phyloP scores from a whole-genome alignment of 1,140 invertebrate genomes.

The Danaus melanippus region DNA sequence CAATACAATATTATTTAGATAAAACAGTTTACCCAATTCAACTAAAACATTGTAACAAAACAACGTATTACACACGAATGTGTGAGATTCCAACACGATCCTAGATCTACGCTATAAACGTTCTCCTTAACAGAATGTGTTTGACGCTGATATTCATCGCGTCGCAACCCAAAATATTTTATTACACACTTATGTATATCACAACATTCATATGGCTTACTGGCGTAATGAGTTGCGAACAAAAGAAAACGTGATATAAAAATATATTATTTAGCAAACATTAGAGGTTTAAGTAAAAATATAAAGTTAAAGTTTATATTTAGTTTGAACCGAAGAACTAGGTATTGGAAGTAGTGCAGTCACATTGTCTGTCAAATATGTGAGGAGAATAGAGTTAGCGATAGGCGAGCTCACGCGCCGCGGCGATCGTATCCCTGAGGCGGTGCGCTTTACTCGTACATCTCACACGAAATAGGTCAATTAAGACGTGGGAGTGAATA shows the following conservation, averaged over 20 bases:
- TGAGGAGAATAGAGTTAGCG: constrained; percentile 40
- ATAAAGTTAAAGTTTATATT: too few species aligned
- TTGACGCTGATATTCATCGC: constrained; percentile 25
- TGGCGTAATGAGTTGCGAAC: too few species aligned
- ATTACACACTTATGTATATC: constrained; percentile 6
- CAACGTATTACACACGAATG: constrained; percentile 33
- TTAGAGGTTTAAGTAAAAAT: too few species aligned
- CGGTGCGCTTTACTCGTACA: constrained; percentile 43
- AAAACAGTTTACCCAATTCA: neutral
- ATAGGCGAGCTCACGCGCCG: constrained; percentile 49
- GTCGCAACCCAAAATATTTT: constrained; percentile 15
- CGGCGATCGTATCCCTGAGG: constrained; percentile 61
- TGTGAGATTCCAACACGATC: constrained; percentile 38
- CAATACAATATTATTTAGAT: constrained; percentile 5
- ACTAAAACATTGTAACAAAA: constrained; percentile 28
- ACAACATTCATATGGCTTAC: too few species aligned
- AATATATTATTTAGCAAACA: too few species aligned
- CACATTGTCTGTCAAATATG: constrained; percentile 34
- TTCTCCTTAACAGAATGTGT: constrained; percentile 29
- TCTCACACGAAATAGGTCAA: constrained; percentile 68
- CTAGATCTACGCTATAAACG: constrained; percentile 37
- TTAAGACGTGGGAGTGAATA: constrained; percentile 68
- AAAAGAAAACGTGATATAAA: too few species aligned
- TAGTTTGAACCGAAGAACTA: too few species aligned
- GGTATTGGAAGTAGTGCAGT: constrained; percentile 9